Percentiles rank a stretch among this genome's conserved stretches.
phyloP scores from a whole-genome alignment of 2,113 vertebrate genomes.

The Panurus biarmicus region DNA sequence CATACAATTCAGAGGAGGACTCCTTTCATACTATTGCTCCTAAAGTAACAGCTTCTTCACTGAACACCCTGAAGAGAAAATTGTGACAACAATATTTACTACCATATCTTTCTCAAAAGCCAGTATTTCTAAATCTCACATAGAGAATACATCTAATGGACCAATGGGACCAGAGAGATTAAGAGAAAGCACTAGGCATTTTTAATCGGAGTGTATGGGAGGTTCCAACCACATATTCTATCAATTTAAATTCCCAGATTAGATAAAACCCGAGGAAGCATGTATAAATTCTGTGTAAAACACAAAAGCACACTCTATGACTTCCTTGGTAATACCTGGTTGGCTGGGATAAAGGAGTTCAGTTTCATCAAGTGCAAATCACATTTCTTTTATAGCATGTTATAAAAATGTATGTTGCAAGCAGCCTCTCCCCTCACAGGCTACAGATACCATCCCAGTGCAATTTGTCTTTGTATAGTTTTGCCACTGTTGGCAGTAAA shows the following conservation, averaged over 20 bases:
- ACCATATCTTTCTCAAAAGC: neutral
- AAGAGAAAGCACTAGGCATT: neutral
- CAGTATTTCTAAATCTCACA: neutral
- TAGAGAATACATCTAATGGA: neutral
- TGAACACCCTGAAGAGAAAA: neutral
- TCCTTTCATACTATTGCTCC: neutral
- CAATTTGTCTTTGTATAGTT: neutral
- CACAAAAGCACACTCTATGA: neutral
- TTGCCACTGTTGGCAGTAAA: neutral
- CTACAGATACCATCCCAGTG: neutral
- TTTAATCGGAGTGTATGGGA: neutral
- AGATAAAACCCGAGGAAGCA: neutral
- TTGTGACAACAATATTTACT: neutral
- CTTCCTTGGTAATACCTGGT: neutral
- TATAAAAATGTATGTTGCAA: neutral
- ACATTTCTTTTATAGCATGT: neutral
- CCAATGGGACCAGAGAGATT: neutral
- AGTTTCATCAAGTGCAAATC: neutral
- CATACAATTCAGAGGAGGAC: neutral
- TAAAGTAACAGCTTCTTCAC: neutral
- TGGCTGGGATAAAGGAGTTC: neutral
- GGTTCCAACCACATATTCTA: neutral
- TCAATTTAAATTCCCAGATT: neutral
- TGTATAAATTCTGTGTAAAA: neutral
- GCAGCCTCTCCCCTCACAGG: neutral